These are phyloP conservation scores for Drosophila robusta DNA, from an alignment of 2,888 invertebrate genomes.

Conservation along the genomic window DNA sequence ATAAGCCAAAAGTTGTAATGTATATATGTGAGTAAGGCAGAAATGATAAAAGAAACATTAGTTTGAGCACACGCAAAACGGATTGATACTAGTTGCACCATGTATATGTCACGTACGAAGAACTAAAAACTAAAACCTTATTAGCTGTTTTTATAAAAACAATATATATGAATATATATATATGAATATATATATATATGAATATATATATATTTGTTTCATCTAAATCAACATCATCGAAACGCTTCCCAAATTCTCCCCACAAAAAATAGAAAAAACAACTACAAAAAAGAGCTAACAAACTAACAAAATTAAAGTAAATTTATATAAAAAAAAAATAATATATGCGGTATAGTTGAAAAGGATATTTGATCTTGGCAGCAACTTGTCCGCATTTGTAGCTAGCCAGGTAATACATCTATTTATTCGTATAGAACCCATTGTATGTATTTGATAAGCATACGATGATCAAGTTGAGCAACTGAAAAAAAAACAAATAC, in stretches of 20 bases:
- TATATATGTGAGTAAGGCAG: slow-evolving; percentile 26
- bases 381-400: slow-evolving; percentile 38
- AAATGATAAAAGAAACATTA: not conserved
- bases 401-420: slow-evolving; percentile 59
- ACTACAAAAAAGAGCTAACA: slow-evolving; percentile 1
- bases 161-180: not conserved
- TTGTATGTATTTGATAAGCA: slow-evolving; percentile 52
- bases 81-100: not conserved
- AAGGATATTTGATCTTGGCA: slow-evolving; percentile 12
- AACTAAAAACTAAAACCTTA: slow-evolving; percentile 20
- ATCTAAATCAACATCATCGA: slow-evolving; percentile 23
- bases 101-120: slow-evolving; percentile 18
- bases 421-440: slow-evolving; percentile 45
- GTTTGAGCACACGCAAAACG: slow-evolving; percentile 4
- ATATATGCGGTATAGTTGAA: slow-evolving; percentile 14
- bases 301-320: slow-evolving; percentile 3
- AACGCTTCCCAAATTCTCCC: slow-evolving; percentile 26
- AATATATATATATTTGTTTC: slow-evolving; percentile 7
- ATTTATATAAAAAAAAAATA: not conserved
- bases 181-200: slow-evolving; percentile 1
- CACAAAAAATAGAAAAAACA: not conserved
- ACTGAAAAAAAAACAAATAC: slow-evolving; percentile 14
- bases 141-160: slow-evolving; percentile 24
- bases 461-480: slow-evolving; percentile 22
- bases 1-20: slow-evolving; percentile 41